A percentile compares a stretch with the other conserved stretches of the same genome.
Evolutionary conservation across 2,113 vertebrate genomes (phyloP).

Genomic region (Jaculus jaculus): DNA sequence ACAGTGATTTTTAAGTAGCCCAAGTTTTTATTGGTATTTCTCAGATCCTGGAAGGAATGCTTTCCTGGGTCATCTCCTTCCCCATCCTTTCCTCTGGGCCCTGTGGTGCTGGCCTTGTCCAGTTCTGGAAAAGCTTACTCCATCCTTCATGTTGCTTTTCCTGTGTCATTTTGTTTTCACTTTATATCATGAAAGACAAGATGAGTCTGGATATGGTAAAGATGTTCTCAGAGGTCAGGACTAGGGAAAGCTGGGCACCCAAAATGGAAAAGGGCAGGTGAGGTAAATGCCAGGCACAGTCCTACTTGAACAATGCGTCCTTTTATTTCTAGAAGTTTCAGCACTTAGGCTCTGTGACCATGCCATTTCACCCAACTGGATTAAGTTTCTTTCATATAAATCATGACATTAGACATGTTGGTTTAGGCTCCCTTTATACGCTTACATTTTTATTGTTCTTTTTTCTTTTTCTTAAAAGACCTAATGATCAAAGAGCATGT

Average conservation of each 20-base stretch:
- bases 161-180: background rate
- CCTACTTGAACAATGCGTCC: too few species aligned
- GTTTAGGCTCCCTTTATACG: too few species aligned
- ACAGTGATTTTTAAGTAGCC: background rate
- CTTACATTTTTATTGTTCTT: too few species aligned
- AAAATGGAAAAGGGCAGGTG: background rate
- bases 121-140: background rate
- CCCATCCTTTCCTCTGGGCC: background rate
- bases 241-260: background rate
- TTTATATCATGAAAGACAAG: background rate
- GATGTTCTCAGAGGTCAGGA: background rate
- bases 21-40: background rate
- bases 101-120: background rate
- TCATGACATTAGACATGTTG: background rate
- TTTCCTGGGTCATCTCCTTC: background rate
- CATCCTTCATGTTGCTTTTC: background rate
- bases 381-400: background rate
- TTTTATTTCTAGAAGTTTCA: background rate
- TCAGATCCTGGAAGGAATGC: background rate
- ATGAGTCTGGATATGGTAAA: background rate
- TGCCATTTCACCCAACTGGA: background rate
- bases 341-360: background rate
- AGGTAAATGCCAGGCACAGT: background rate
- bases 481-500: background rate
- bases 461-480: background rate